These are phyloP conservation scores for Mythimna pallens DNA, from an alignment of 2,888 invertebrate species.

Conservation along the genomic window DNA sequence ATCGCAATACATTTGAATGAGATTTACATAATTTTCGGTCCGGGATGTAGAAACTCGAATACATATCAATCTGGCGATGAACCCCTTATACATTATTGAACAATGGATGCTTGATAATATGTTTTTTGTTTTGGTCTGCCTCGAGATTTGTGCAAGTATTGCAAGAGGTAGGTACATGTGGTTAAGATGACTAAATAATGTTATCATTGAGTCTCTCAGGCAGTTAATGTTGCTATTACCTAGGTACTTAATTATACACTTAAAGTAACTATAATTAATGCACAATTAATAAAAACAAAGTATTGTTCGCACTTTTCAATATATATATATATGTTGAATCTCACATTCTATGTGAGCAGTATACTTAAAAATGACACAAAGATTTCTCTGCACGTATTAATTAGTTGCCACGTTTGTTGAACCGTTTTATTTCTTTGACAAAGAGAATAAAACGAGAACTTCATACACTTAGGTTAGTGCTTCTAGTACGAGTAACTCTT, in stretches of 20 bases:
- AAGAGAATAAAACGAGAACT: background rate
- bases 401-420: background rate
- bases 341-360: too few species aligned
- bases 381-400: too few species aligned
- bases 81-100: constrained; percentile 50
- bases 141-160: constrained; percentile 18
- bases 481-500: background rate
- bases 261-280: background rate
- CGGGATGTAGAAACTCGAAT: constrained; percentile 31
- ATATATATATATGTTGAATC: too few species aligned
- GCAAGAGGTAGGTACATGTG: background rate
- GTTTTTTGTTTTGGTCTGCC: constrained; percentile 9
- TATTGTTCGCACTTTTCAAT: background rate
- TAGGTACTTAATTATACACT: too few species aligned
- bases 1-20: constrained; percentile 48
- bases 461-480: background rate
- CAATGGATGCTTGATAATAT: constrained; percentile 4
- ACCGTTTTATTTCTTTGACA: background rate
- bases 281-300: background rate
- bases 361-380: too few species aligned
- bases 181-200: background rate
- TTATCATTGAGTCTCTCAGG: background rate
- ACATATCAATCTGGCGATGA: constrained; percentile 41
- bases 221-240: background rate
- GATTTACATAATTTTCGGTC: constrained; percentile 52